phyloP scores from a whole-genome alignment of 2,888 invertebrate species.

The Pomacea canaliculata region DNA sequence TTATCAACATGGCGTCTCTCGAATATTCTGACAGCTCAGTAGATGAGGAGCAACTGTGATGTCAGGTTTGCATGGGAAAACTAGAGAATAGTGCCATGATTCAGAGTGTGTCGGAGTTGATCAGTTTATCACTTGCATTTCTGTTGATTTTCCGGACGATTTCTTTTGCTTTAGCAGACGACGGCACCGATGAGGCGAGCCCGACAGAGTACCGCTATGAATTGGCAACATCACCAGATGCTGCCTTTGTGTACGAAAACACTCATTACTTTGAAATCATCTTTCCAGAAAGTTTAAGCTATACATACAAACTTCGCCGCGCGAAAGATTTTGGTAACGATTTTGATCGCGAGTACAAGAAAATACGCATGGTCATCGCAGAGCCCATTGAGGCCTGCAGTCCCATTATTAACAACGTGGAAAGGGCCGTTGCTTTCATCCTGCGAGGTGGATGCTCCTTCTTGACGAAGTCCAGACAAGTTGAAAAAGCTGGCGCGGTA shows the following conservation, averaged over 20 bases:
- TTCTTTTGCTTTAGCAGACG: conserved; percentile 8
- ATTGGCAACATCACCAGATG: conserved; percentile 34
- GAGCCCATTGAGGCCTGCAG: conserved; percentile 21
- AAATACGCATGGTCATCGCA: conserved; percentile 6
- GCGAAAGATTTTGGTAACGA: conserved; percentile 86
- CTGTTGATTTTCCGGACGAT: neutral
- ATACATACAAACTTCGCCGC: conserved; percentile 84
- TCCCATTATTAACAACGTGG: conserved; percentile 2
- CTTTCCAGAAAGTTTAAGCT: conserved; percentile 82
- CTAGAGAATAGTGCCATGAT: conserved; percentile 1
- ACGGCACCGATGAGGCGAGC: neutral
- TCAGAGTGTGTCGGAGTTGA: conserved; percentile 4
- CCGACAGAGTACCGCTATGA: conserved; percentile 17
- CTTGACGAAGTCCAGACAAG: conserved; percentile 82
- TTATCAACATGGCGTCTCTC: too few relatives aligned
- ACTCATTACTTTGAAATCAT: conserved; percentile 80
- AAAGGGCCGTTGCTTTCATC: conserved; percentile 12
- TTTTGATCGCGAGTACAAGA: conserved; percentile 73
- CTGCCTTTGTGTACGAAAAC: conserved; percentile 38
- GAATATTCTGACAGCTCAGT: too few relatives aligned
- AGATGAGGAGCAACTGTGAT: too few relatives aligned
- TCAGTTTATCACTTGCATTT: neutral
- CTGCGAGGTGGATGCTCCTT: conserved; percentile 81
- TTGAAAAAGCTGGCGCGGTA: conserved; percentile 82
- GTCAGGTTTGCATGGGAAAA: too few relatives aligned